Evolutionary conservation across 1,140 invertebrate genomes (phyloP), one percentile per base, ranked within the genome.

Genomic region (Nephila pilipes): DNA sequence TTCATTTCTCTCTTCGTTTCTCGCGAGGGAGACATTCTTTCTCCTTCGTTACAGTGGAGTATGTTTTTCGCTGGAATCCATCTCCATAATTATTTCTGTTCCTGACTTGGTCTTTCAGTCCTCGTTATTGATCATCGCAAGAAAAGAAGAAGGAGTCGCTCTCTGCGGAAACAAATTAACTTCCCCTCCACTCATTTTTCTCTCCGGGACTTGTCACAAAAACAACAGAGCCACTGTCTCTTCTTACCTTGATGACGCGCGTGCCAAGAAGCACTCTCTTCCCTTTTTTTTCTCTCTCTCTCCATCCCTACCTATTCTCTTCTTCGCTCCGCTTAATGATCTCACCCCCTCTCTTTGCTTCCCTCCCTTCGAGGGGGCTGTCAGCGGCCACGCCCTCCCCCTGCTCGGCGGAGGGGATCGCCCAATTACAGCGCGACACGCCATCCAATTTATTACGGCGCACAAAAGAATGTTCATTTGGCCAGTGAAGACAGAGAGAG

Each of bases 401-500:
- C 63, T 65, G n/a, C 46, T 46, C 63, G n/a, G 29, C 69, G 32
- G 69, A 75, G 29, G n/a, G 18, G 69, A 36, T 32, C 29, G 69
- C 69, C 69, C 69, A 75, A 75, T 75, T 75, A 75, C 69, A 75
- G 32, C 16, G 69, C 25, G 29, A 36, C 69, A 36, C 32, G 18
- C 69, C 69, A 18, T 75, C 69, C 63, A n/a, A 65, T 65, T 65
- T 65, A 75, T 75, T 36, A 75, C 25, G 29, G 69, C 29, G 25
- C 29, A 29, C 69, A 18, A 25, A 75, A 36, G 69, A 75, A 75
- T 75, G 69, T 75, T 75, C 69, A 75, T 75, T 75, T 75, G 69
- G 69, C 69, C 69, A 75, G 69, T 75, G 69, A 75, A 75, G 63
- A 69, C n/a, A 69, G 63, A 69, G 18, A 60, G 58, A 18, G 58